A percentile compares a stretch with the other conserved stretches of the same genome.
Conservation (phyloP, 2,113 vertebrate genomes). For the Periophthalmus modestus region DNA sequence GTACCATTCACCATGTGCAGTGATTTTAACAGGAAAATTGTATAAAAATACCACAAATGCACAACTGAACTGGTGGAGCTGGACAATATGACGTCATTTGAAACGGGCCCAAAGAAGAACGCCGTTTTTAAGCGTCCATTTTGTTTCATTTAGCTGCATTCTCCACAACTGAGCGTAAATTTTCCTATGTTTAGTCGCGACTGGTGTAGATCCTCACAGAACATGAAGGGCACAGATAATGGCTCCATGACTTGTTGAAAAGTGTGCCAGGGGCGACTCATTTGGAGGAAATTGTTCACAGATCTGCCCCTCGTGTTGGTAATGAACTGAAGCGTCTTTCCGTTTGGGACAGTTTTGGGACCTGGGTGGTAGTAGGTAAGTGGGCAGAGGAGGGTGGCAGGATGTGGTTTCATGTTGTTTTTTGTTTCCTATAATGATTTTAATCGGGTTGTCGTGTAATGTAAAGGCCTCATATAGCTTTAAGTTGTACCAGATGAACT, state of each 20-base stretch:
- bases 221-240: slow-evolving; percentile 47
- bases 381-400: not conserved
- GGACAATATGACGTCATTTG: slow-evolving; percentile 19
- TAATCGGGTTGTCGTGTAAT: not conserved
- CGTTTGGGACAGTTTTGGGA: slow-evolving; percentile 13
- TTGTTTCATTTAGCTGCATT: slow-evolving; percentile 58
- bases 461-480: not conserved
- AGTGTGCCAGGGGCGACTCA: slow-evolving; percentile 46
- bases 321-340: slow-evolving; percentile 29
- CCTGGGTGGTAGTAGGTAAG: not conserved
- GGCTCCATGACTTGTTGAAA: slow-evolving; percentile 21
- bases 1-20: too few relatives aligned
- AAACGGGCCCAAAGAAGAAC: slow-evolving; percentile 1
- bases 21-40: slow-evolving; percentile 33
- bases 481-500: slow-evolving; percentile 5
- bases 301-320: slow-evolving; percentile 37
- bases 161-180: slow-evolving; percentile 18
- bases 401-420: slow-evolving; percentile 4
- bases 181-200: slow-evolving; percentile 25
- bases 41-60: slow-evolving; percentile 45
- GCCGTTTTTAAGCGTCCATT: slow-evolving; percentile 30
- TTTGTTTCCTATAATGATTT: not conserved
- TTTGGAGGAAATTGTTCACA: slow-evolving; percentile 65
- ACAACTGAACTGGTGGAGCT: slow-evolving; percentile 24
- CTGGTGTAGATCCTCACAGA: slow-evolving; percentile 42